Percentiles rank a stretch among this genome's conserved stretches.
phyloP scores from a whole-genome alignment of 2,888 invertebrate species.

The Keiferia lycopersicella region DNA sequence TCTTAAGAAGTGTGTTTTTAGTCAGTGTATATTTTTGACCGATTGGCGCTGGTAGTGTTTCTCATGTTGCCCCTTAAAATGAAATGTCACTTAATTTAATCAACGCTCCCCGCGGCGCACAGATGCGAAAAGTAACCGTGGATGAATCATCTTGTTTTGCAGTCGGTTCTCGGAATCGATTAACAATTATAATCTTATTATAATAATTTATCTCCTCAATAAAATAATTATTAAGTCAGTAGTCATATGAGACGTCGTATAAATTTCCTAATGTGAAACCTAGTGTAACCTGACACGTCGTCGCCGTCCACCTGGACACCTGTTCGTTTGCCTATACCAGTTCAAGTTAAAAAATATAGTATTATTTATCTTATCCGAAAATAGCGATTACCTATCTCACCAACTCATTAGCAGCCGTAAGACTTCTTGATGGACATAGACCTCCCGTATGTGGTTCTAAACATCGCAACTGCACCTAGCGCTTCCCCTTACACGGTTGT shows the following conservation, averaged over 20 bases:
- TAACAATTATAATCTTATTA: constrained; percentile 75
- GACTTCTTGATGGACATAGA: too few relatives aligned
- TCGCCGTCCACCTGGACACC: constrained; percentile 59
- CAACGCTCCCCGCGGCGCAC: constrained; percentile 65
- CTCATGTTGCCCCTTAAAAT: constrained; percentile 44
- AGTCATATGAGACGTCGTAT: constrained; percentile 77
- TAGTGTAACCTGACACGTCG: constrained; percentile 71
- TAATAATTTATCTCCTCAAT: constrained; percentile 74
- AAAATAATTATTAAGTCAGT: constrained; percentile 77
- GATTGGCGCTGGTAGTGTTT: too few relatives aligned
- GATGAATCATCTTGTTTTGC: constrained; percentile 79
- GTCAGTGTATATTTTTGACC: too few relatives aligned
- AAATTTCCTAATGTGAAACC: constrained; percentile 81
- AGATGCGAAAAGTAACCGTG: constrained; percentile 61
- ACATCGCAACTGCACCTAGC: too few relatives aligned
- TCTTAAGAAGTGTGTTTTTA: too few relatives aligned
- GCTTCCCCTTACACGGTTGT: too few relatives aligned
- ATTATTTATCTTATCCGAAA: background rate
- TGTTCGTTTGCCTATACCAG: constrained; percentile 41
- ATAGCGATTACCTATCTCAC: background rate
- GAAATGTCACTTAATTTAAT: constrained; percentile 78
- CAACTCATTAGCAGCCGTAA: too few relatives aligned
- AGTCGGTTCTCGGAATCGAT: constrained; percentile 71
- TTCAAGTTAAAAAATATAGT: too few relatives aligned
- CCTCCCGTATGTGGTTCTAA: too few relatives aligned